A percentile compares a stretch with the other conserved stretches of the same genome.
Conservation (phyloP, 2,113 vertebrate genomes). For the Saccopteryx leptura region DNA sequence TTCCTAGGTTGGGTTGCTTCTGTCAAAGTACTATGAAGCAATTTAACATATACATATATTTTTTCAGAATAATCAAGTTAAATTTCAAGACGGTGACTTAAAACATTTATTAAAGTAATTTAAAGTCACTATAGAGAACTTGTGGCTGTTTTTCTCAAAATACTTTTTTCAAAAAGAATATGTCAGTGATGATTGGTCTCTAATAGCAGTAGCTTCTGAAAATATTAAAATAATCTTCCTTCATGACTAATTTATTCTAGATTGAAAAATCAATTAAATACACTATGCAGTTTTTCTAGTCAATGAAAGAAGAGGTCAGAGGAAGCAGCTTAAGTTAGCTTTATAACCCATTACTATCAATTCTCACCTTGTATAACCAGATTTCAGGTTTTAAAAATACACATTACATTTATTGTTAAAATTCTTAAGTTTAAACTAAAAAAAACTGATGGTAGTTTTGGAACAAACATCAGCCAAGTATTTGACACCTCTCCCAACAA, state of each 20-base stretch:
- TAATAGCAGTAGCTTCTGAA: background rate
- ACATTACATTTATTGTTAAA: background rate
- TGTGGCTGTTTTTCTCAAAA: background rate
- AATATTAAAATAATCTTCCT: constrained; percentile 5
- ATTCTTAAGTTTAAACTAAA: constrained; percentile 3
- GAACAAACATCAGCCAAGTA: background rate
- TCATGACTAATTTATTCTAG: background rate
- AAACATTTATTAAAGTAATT: constrained; percentile 1
- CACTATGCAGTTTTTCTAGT: background rate
- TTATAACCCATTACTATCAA: background rate
- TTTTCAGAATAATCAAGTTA: background rate
- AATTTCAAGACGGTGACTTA: constrained; percentile 21
- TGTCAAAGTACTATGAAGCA: background rate
- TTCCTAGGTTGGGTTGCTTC: background rate
- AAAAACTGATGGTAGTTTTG: background rate
- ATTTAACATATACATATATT: background rate
- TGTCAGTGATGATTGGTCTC: background rate
- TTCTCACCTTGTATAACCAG: background rate
- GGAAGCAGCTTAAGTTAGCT: background rate
- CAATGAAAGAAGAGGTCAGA: background rate
- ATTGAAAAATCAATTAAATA: background rate
- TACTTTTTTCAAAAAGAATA: background rate
- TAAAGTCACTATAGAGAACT: background rate
- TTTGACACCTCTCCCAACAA: background rate
- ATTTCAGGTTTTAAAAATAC: constrained; percentile 1